Evolutionary conservation across 2,113 vertebrate species (phyloP), one percentile per base, ranked within the genome.

Genomic region (Corydoras maculifer): DNA sequence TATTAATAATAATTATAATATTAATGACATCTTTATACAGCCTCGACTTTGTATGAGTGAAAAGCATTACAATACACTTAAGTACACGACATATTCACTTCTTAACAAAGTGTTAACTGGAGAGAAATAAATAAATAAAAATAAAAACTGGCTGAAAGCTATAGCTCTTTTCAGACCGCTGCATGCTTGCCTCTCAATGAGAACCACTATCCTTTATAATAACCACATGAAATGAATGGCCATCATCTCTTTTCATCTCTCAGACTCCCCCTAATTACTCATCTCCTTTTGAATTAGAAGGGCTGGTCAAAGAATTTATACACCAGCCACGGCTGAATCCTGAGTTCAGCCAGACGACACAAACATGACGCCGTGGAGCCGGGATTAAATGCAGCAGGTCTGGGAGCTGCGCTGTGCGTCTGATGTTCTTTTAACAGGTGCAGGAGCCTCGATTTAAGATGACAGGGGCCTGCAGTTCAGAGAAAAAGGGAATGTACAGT

Each of bases 341-440:
- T n/a, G 30, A 59, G 3, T 43, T 75, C 65, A 14, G 29, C 48
- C 6, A 30, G 32, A 54, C 51, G 64, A 60, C 18, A 72, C 54
- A 25, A 15, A 29, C 18, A 8, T 62, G 58, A 51, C 43, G 53
- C 70, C 12, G 66, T 73, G 25, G 49, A 77, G 25, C 61, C 58
- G 55, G 53, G 49, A 73, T 66, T 60, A 73, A 59, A 65, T 70
- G 67, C 14, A 43, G 62, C 8, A 31, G 50, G 59, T 78, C 68
- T 8, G 1, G 4, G 50, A 62, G 67, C 67, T 77, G 61, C 65
- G 65, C 61, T 32, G 31, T 30, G 31, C 49, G 58, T 65, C 49
- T 70, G 62, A 25, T n/a, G 31, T 11, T 29, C 25, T 12, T 58
- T 8, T 25, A 10, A 35, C 50, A 59, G 32, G 49, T 63, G 11